Evolutionary conservation across 1,140 invertebrate species (phyloP).

Genomic region (Caenorhabditis brenneri): DNA sequence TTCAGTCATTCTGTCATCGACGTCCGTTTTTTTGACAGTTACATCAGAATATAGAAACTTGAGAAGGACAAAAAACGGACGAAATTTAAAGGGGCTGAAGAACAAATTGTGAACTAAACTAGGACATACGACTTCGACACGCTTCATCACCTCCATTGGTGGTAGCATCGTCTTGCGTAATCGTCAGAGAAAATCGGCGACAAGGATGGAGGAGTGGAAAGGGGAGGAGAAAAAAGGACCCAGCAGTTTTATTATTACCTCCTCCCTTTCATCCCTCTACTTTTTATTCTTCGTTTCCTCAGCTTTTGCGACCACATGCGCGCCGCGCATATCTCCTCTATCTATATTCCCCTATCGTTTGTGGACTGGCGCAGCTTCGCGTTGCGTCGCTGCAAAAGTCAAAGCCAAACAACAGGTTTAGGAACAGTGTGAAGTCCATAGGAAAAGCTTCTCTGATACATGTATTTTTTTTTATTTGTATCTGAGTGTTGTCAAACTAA

Average conservation of each 20-base stretch:
- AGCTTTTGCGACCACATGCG: slow-evolving; percentile 37
- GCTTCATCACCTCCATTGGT: slow-evolving; percentile 35
- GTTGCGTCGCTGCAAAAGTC: slow-evolving; percentile 30
- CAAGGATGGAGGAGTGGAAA: not conserved
- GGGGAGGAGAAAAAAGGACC: not conserved
- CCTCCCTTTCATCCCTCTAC: not conserved
- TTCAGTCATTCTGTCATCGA: slow-evolving; percentile 23
- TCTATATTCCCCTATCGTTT: slow-evolving; percentile 41
- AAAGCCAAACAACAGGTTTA: slow-evolving; percentile 42
- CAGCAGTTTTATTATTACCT: slow-evolving; percentile 39
- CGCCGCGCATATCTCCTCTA: slow-evolving; percentile 37
- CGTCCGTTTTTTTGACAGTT: slow-evolving; percentile 4
- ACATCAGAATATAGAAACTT: not conserved
- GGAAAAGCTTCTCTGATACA: not conserved
- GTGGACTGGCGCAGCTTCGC: slow-evolving; percentile 32
- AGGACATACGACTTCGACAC: slow-evolving; percentile 35
- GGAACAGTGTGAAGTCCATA: slow-evolving; percentile 23
- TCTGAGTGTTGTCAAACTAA: not conserved
- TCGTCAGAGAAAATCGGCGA: slow-evolving; percentile 17
- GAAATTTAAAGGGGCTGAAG: not conserved
- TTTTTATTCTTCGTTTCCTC: slow-evolving; percentile 29
- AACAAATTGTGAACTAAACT: slow-evolving; percentile 32
- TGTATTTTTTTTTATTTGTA: not conserved
- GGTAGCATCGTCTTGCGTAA: slow-evolving; percentile 38
- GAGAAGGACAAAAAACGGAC: not conserved